Base-by-base conservation (phyloP, 2,113 vertebrate species). In the Cochlearius cochlearius region DNA sequence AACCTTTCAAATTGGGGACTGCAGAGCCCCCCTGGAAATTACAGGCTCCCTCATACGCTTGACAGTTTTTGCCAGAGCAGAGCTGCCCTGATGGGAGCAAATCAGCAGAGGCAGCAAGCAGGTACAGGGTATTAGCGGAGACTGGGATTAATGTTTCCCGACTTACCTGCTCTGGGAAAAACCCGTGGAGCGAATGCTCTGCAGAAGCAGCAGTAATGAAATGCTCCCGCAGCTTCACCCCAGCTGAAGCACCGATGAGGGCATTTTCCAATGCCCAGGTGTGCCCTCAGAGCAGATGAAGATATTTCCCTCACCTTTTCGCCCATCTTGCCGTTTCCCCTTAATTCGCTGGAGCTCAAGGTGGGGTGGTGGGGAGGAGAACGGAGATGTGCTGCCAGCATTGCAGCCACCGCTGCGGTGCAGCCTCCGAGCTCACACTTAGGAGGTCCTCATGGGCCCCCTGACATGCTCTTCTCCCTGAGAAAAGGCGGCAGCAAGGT, bases 381-480 rank as follows among this genome's bases (percentile, higher is more conserved):
- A 60, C 3, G 20, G 30, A 27, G 50, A 43, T 4, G 3, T 3
- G 7, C 25, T 30, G 15, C 15, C 86, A 74, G 49, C 36, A 20
- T 2, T 52, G 49, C 63, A 64, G 66, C 6, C 63, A 26, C 50
- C 3, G 2, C 27, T 45, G 23, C 1, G 1, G 10, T 25, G 43
- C 15, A 93, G 41, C 5, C n/a, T 45, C 39, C 1, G 1, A 43
- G 27, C 12, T 91, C 60, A 39, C 27, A 18, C 9, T 74, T 26
- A 18, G 36, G 77, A 41, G n/a, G 16, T 47, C 74, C 26, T 38
- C 43, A 6, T 1, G 2, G 5, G 2, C 20, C 5, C 5, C 11
- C 1, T 2, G 0, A 1, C 2, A 6, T 32, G 17, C 43, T 59
- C 15, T 15, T 3, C 17, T 63, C 41, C 59, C 11, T 4, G 22